A percentile compares a stretch with the other conserved stretches of the same genome.
These are phyloP conservation scores for Ptilorrhoa leucosticta DNA, from an alignment of 2,113 vertebrate genomes.

Conservation along the genomic window DNA sequence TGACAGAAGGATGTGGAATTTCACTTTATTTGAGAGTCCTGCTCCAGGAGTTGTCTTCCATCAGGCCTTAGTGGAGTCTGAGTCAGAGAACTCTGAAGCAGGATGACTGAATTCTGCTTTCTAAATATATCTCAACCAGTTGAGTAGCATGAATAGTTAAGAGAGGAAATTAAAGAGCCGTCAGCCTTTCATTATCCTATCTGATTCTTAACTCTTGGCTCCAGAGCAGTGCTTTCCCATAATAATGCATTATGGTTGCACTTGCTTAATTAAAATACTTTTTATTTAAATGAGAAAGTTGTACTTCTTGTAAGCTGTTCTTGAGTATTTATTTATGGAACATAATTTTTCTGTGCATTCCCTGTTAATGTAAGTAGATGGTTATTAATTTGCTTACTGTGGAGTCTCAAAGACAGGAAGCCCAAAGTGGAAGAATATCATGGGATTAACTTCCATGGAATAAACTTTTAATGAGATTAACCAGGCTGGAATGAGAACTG, in stretches of 20 bases:
- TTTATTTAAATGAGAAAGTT: slow-evolving; percentile 41
- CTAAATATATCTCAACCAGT: background rate
- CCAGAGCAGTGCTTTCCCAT: background rate
- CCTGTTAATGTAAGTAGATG: background rate
- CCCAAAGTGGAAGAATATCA: background rate
- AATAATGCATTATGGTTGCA: background rate
- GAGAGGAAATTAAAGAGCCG: background rate
- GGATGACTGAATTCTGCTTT: background rate
- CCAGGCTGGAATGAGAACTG: background rate
- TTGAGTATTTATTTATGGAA: slow-evolving; percentile 7
- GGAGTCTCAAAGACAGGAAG: background rate
- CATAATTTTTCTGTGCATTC: background rate
- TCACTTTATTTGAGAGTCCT: background rate
- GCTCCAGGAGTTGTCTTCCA: background rate
- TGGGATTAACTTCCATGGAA: background rate
- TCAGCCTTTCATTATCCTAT: slow-evolving; percentile 28
- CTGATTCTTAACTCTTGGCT: slow-evolving; percentile 31
- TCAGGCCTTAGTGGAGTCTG: background rate
- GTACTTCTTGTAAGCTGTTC: background rate
- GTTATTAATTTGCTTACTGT: background rate
- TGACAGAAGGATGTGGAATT: background rate
- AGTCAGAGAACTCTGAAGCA: background rate
- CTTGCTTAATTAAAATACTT: background rate
- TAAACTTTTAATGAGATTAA: background rate
- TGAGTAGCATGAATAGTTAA: background rate